These are phyloP conservation scores for Myotis findleyi DNA, from an alignment of 2,797 vertebrate species.

Conservation along the genomic window DNA sequence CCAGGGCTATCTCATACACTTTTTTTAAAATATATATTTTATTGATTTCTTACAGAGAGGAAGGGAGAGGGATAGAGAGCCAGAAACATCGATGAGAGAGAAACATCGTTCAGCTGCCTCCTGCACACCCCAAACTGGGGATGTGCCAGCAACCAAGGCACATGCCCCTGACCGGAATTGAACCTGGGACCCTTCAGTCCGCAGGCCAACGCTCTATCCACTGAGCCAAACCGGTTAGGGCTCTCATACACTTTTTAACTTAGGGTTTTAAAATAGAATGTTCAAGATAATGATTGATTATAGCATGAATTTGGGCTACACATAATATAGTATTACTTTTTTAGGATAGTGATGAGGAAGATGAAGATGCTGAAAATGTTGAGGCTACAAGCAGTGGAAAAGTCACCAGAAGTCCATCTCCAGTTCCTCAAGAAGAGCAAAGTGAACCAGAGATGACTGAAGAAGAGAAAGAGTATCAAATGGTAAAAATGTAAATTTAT, in stretches of 20 bases:
- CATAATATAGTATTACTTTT: not conserved
- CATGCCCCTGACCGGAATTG: too few species aligned
- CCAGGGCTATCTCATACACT: not conserved
- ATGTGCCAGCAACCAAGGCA: too few species aligned
- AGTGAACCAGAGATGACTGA: slow-evolving; percentile 99
- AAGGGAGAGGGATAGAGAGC: too few species aligned
- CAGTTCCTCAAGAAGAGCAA: slow-evolving; percentile 93
- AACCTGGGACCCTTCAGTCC: too few species aligned
- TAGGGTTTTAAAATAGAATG: not conserved
- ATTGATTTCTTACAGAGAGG: too few species aligned
- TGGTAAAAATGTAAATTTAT: slow-evolving; percentile 87
- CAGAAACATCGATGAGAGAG: too few species aligned
- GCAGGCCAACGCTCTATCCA: too few species aligned
- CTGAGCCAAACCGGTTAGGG: too few species aligned
- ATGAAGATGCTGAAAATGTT: slow-evolving; percentile 89
- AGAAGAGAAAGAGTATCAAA: slow-evolving; percentile 97
- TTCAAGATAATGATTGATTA: slow-evolving; percentile 12
- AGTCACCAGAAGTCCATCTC: slow-evolving; percentile 92
- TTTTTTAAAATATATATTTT: not conserved
- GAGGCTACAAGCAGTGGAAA: slow-evolving; percentile 90
- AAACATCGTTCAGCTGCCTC: too few species aligned
- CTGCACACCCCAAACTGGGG: too few species aligned
- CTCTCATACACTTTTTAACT: slow-evolving; percentile 47
- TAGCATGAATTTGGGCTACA: slow-evolving; percentile 10
- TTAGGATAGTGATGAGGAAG: slow-evolving; percentile 94